Percentiles rank a stretch among this genome's conserved stretches.
phyloP scores from a whole-genome alignment of 2,888 invertebrate genomes.

The Diploptera punctata region DNA sequence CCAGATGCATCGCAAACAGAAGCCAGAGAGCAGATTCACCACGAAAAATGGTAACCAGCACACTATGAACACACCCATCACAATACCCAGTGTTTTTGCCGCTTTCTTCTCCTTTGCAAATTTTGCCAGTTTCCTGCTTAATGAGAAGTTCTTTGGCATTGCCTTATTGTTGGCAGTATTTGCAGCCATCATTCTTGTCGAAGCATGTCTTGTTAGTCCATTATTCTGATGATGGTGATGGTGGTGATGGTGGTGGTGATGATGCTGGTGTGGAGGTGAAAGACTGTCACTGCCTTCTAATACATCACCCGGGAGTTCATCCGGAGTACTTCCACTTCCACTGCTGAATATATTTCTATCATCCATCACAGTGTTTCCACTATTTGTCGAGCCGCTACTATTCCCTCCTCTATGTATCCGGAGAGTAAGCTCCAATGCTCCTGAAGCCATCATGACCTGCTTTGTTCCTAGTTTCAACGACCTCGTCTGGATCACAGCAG shows the following conservation, averaged over 20 bases:
- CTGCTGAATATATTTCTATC: conserved; percentile 38
- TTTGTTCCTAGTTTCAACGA: conserved; percentile 92
- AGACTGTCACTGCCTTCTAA: not conserved
- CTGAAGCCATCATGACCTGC: conserved; percentile 83
- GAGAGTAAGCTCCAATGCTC: conserved; percentile 86
- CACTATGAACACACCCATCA: conserved; percentile 96
- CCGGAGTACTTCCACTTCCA: conserved; percentile 53
- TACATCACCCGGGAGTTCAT: conserved; percentile 71
- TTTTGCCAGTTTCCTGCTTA: conserved; percentile 92
- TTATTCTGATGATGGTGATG: conserved; percentile 65
- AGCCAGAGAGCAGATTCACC: conserved; percentile 89
- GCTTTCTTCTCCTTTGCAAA: conserved; percentile 98
- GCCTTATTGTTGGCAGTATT: conserved; percentile 65
- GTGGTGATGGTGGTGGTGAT: not conserved
- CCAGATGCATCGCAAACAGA: conserved; percentile 86
- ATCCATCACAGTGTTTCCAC: conserved; percentile 14
- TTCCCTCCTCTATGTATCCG: conserved; percentile 91
- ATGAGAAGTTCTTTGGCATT: conserved; percentile 87
- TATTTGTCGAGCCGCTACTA: conserved; percentile 57
- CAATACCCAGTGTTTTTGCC: conserved; percentile 95
- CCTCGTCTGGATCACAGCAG: conserved; percentile 90
- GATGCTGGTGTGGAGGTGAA: not conserved
- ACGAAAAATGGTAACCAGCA: conserved; percentile 99
- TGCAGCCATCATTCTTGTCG: conserved; percentile 67
- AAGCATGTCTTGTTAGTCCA: conserved; percentile 70